phyloP scores from a whole-genome alignment of 2,113 vertebrate species.

The Catharus fuscescens region DNA sequence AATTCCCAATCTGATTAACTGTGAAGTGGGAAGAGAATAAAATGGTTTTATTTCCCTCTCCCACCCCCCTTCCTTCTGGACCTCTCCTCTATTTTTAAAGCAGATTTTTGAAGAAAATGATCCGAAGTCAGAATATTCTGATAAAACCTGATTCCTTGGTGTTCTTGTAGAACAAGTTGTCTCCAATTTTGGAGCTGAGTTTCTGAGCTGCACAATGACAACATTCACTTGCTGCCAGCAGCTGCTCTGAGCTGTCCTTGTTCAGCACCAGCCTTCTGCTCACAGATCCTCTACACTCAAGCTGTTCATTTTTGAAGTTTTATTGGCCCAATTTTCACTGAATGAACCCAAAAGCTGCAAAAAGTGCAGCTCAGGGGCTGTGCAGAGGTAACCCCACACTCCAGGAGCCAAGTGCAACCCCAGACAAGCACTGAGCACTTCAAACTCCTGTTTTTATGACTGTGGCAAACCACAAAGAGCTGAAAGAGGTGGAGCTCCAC shows the following conservation, averaged over 20 bases:
- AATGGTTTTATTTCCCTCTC: background rate
- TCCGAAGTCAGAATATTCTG: background rate
- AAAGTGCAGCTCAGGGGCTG: background rate
- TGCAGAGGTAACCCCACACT: background rate
- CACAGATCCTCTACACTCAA: background rate
- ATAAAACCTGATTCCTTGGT: background rate
- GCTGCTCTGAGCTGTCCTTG: background rate
- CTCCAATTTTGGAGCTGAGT: background rate
- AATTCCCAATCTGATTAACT: background rate
- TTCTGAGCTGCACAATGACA: background rate
- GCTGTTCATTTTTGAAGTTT: too few species aligned
- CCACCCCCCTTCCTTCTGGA: background rate
- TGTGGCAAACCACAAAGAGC: background rate
- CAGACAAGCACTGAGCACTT: background rate
- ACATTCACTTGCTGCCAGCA: background rate
- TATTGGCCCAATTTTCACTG: too few species aligned
- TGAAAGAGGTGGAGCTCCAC: background rate
- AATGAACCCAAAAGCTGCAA: background rate
- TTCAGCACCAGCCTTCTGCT: background rate
- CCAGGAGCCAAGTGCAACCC: background rate
- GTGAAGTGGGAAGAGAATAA: background rate
- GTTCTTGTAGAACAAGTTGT: background rate
- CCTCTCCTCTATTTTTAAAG: background rate
- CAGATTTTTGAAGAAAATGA: background rate
- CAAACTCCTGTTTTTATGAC: background rate